These are phyloP conservation scores for Perdita meconis DNA, from an alignment of 2,888 invertebrate genomes.

Conservation along the genomic window DNA sequence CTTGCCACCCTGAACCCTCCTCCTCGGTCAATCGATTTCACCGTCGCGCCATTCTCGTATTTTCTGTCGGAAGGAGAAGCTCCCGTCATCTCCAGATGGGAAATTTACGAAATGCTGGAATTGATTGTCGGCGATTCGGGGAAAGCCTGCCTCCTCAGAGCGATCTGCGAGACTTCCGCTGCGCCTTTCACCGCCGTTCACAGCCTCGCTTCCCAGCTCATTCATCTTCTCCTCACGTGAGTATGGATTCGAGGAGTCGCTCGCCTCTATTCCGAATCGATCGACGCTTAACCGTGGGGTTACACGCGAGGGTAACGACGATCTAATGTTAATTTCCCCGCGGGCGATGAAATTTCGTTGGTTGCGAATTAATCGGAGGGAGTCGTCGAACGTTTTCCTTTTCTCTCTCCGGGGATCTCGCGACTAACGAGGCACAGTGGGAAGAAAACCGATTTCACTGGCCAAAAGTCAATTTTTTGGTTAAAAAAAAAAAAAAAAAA, in stretches of 20 bases:
- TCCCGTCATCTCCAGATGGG: conserved; percentile 74
- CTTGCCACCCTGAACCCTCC: background rate
- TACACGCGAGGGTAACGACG: background rate
- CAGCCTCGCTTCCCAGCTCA: conserved; percentile 90
- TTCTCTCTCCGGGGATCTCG: too few species aligned
- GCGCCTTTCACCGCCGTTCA: conserved; percentile 88
- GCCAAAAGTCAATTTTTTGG: too few species aligned
- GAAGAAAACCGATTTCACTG: too few species aligned
- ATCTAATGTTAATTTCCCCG: background rate
- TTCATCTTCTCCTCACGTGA: conserved; percentile 90
- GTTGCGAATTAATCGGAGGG: too few species aligned
- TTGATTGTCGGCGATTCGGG: conserved; percentile 74
- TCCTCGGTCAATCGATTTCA: conserved; percentile 12
- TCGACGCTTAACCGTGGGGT: background rate
- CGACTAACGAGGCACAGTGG: too few species aligned
- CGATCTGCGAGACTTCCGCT: conserved; percentile 91
- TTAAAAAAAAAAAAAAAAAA: too few species aligned
- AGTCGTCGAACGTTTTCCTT: too few species aligned
- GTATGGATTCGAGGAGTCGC: conserved; percentile 39
- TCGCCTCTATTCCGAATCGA: background rate
- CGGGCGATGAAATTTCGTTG: background rate
- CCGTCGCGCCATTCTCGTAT: background rate
- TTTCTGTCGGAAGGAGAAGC: conserved; percentile 14
- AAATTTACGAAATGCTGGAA: conserved; percentile 80
- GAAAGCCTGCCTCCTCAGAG: conserved; percentile 89